phyloP scores from a whole-genome alignment of 2,797 vertebrate genomes.

The Macrochelys suwanniensis region DNA sequence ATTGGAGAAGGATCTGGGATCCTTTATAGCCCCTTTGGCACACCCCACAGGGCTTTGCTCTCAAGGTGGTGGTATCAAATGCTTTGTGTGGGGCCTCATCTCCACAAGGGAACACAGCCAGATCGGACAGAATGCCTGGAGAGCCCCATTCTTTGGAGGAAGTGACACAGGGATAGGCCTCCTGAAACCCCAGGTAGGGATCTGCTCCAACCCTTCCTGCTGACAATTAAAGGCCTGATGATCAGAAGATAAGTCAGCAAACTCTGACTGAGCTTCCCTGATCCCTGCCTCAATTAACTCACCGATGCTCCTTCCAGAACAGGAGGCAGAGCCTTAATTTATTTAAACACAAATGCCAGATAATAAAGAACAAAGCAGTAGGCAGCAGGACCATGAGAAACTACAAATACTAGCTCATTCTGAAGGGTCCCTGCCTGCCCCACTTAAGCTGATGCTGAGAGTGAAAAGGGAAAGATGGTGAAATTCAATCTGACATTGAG shows the following conservation, averaged over 20 bases:
- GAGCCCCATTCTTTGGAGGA: not conserved
- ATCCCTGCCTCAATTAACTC: not conserved
- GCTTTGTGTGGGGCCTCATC: not conserved
- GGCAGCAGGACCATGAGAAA: not conserved
- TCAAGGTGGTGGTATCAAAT: rapidly evolving
- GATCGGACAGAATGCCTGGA: not conserved
- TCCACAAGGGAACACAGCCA: too few species aligned
- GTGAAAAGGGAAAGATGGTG: not conserved
- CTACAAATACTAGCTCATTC: not conserved
- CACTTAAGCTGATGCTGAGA: not conserved
- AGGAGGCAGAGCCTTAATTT: not conserved
- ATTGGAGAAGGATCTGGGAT: not conserved
- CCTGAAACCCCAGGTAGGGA: not conserved
- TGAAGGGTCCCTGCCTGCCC: not conserved
- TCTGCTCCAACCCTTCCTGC: not conserved
- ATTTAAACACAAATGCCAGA: not conserved
- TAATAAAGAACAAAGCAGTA: not conserved
- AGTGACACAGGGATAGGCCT: not conserved
- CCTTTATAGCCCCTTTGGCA: not conserved
- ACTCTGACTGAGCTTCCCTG: rapidly evolving
- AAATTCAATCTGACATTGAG: not conserved
- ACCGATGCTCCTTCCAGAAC: not conserved
- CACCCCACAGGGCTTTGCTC: not conserved
- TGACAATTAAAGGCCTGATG: rapidly evolving
- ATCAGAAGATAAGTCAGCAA: not conserved